Evolutionary conservation across 1,140 invertebrate genomes (phyloP).

Genomic region (Drosophila willistoni): DNA sequence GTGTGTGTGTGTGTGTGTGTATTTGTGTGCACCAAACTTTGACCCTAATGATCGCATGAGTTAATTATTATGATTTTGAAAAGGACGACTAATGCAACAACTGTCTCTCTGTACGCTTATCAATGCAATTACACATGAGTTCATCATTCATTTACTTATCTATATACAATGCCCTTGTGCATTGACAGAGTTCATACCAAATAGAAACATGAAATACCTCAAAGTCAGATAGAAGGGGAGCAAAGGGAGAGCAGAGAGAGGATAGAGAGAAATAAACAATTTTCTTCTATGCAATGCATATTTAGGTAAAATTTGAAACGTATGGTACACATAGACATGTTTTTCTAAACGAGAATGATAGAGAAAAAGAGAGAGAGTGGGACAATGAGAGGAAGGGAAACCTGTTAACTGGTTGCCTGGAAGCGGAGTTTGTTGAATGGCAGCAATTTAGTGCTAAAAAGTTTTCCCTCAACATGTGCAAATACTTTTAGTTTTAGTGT

Average conservation of each 20-base stretch:
- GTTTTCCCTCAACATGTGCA: constrained; percentile 12
- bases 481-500: constrained; percentile 15
- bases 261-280: not conserved
- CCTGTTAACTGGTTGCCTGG: constrained; percentile 13
- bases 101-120: not conserved
- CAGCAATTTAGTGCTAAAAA: constrained; percentile 20
- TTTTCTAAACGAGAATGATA: not conserved
- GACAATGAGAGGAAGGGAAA: not conserved
- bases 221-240: not conserved
- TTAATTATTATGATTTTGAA: constrained; percentile 4
- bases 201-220: constrained; percentile 1
- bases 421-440: constrained; percentile 11
- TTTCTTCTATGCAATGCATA: constrained; percentile 6
- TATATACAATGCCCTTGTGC: constrained; percentile 1
- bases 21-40: not conserved
- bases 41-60: not conserved
- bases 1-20: no score
- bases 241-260: not conserved
- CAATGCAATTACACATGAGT: constrained; percentile 12
- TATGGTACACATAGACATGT: not conserved
- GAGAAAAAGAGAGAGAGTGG: not conserved
- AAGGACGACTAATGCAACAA: not conserved
- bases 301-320: constrained; percentile 6
- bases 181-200: constrained; percentile 1
- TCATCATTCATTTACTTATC: not conserved